These are phyloP conservation scores for Trochalopteron elliotii DNA, from an alignment of 2,113 vertebrate species.

Conservation along the genomic window DNA sequence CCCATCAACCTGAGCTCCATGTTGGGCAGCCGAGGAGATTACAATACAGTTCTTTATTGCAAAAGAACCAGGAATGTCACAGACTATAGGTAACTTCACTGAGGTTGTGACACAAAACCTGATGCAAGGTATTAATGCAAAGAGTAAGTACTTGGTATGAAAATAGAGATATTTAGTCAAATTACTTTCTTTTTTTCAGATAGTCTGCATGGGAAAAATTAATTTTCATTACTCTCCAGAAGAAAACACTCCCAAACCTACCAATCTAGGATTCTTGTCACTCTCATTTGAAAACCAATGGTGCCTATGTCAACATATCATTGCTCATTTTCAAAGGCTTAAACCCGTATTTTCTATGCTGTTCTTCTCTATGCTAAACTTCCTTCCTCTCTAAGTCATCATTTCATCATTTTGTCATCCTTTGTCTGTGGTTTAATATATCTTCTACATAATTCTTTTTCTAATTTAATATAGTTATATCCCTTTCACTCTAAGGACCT, in stretches of 20 bases:
- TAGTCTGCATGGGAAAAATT: constrained; percentile 62
- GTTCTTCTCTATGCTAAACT: constrained; percentile 31
- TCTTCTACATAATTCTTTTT: constrained; percentile 27
- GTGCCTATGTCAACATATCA: constrained; percentile 39
- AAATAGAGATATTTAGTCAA: constrained; percentile 52
- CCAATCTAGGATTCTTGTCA: constrained; percentile 47
- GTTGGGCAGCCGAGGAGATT: constrained; percentile 69
- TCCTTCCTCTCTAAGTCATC: constrained; percentile 27
- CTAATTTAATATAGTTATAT: constrained; percentile 37
- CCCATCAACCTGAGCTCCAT: constrained; percentile 70
- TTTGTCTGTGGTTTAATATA: constrained; percentile 46
- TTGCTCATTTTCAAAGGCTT: constrained; percentile 69
- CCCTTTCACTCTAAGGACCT: constrained; percentile 20
- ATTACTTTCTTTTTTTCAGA: constrained; percentile 52
- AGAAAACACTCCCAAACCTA: constrained; percentile 45
- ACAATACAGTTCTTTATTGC: constrained; percentile 66
- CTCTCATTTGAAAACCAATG: constrained; percentile 65
- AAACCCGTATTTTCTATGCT: constrained; percentile 53
- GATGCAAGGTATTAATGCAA: constrained; percentile 67
- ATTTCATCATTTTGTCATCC: constrained; percentile 57
- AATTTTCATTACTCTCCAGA: constrained; percentile 51
- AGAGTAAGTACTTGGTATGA: constrained; percentile 76
- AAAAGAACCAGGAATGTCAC: constrained; percentile 72
- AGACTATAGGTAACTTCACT: constrained; percentile 69
- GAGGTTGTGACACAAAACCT: constrained; percentile 66